Evolutionary conservation across 2,888 invertebrate species (phyloP), one percentile per base, ranked within the genome.

Genomic region (Scaptomyza parva): DNA sequence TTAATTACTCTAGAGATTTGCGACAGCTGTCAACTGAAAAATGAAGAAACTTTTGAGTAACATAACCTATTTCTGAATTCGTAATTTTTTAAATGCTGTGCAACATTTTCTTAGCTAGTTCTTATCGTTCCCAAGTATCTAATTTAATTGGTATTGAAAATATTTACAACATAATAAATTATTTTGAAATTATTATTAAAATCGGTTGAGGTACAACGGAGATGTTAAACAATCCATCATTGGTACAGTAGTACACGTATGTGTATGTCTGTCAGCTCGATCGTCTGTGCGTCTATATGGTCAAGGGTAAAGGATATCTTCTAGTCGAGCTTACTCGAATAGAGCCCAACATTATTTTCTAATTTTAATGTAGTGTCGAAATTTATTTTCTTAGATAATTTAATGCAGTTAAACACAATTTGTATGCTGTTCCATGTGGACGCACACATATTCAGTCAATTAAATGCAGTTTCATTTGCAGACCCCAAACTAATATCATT

Each of bases 391-490:
- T 2, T 12, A 37, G 17, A 14, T 45, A 41, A 54, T 68, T 55
- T 55, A 67, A 37, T 58, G 37, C 41, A 66, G 47, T 40, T 24
- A 48, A 30, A 53, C 40, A 40, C 20, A 54, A 55, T 52, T 57
- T 33, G 20, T 12, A 52, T 44, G 22, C 12, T 35, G 26, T 57
- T 52, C 53, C 50, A 35, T 59, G 33, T 45, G 55, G 26, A 39
- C 55, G 71, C 59, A 58, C 59, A 18, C 59, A 58, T 57, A 18
- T 52, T 55, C 9, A 14, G 45, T 52, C 60, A 61, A 73, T 62
- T 66, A 66, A 61, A 54, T 70, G 80, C 78, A 71, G 58, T 58
- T 57, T 35, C 48, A 50, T 51, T 47, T n/a, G 7, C 48, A 30
- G 22, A 43, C 4, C 39, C 11, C 17, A 40, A 35, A 17, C 17